Evolutionary conservation across 2,797 vertebrate genomes (phyloP).

Genomic region (Iguana delicatissima): DNA sequence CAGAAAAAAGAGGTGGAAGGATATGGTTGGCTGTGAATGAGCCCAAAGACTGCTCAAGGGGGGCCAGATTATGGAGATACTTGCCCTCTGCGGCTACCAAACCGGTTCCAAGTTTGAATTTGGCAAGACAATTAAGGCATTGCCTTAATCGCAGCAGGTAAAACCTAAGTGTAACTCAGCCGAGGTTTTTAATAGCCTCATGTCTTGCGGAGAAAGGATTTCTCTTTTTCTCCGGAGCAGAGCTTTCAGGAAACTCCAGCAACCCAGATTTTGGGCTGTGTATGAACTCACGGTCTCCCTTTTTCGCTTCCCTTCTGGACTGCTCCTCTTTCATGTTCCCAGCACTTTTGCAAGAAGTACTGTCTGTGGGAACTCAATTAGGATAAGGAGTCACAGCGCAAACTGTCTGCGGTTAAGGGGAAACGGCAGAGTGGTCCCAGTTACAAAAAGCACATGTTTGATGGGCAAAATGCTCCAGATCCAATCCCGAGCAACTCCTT

Average conservation of each 20-base stretch:
- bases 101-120: not conserved
- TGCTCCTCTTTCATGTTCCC: no score
- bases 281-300: not conserved
- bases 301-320: not conserved
- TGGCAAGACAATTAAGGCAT: not conserved
- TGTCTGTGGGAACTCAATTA: no score
- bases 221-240: no score
- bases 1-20: fast-evolving
- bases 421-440: no score
- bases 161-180: not conserved
- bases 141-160: not conserved
- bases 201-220: not conserved
- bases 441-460: no score
- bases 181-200: not conserved
- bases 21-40: not conserved
- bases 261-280: not conserved
- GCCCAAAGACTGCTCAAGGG: not conserved
- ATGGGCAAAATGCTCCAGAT: no score
- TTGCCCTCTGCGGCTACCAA: not conserved
- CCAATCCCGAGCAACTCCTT: no score
- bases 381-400: no score
- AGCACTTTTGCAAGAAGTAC: no score
- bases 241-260: not conserved
- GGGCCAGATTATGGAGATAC: fast-evolving
- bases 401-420: no score